These are phyloP conservation scores for Pseudoatta argentina DNA, from an alignment of 1,140 invertebrate genomes.

Conservation along the genomic window DNA sequence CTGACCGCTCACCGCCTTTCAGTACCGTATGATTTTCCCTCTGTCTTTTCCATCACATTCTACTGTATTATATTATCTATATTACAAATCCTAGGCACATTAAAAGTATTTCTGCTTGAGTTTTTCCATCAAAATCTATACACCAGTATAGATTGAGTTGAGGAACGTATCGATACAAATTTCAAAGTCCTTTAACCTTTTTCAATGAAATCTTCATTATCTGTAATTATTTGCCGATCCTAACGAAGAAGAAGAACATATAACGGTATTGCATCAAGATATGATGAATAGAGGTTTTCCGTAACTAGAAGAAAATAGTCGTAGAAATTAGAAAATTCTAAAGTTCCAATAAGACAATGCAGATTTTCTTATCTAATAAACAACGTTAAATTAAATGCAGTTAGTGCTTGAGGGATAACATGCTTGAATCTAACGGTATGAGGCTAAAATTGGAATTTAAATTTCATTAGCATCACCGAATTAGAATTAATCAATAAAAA, in stretches of 20 bases:
- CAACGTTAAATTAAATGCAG: constrained; percentile 23
- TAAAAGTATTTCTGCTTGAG: background rate
- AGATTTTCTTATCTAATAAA: background rate
- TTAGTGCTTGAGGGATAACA: constrained; percentile 39
- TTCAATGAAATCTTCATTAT: background rate
- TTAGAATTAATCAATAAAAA: background rate
- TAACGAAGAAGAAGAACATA: background rate
- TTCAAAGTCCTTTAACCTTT: background rate
- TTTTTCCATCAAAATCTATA: background rate
- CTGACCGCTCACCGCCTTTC: constrained; percentile 47
- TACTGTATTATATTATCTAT: no score
- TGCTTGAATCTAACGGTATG: constrained; percentile 34
- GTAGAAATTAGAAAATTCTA: background rate
- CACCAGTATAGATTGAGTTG: background rate
- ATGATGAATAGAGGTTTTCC: background rate
- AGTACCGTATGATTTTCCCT: constrained; percentile 67
- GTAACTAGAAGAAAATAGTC: background rate
- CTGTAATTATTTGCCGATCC: background rate
- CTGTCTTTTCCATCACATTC: background rate
- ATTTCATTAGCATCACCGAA: background rate
- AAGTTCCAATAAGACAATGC: background rate
- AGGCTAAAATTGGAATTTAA: background rate
- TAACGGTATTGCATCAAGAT: background rate
- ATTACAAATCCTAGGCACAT: background rate
- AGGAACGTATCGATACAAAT: background rate